Evolutionary conservation across 2,797 vertebrate species (phyloP).

Genomic region (Phalanger gymnotis): DNA sequence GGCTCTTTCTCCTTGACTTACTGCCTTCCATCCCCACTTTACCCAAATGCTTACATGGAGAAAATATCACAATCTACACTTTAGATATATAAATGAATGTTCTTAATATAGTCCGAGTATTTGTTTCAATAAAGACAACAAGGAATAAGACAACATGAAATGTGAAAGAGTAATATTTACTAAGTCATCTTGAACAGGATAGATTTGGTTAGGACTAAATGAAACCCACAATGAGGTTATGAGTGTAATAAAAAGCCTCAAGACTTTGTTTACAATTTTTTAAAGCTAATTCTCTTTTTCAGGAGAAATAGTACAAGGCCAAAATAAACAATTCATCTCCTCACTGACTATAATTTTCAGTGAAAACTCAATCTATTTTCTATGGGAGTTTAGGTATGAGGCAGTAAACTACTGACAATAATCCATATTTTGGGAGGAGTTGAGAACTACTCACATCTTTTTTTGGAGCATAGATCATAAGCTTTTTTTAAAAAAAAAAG

Average conservation of each 20-base stretch:
- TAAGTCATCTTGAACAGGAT: neutral
- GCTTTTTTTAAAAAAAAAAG: neutral
- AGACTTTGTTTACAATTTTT: neutral
- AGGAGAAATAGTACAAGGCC: neutral
- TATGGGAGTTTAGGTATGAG: neutral
- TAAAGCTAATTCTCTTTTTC: neutral
- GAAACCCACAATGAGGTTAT: neutral
- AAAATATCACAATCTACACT: neutral
- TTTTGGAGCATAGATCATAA: neutral
- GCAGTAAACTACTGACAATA: neutral
- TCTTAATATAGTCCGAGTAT: neutral
- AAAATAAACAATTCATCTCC: neutral
- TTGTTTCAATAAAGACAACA: neutral
- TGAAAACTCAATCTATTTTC: neutral
- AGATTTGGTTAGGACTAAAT: neutral
- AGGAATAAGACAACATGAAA: neutral
- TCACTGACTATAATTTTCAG: neutral
- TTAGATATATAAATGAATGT: neutral
- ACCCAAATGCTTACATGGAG: neutral
- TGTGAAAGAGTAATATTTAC: neutral
- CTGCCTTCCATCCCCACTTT: neutral
- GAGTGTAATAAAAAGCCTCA: neutral
- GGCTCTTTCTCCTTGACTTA: neutral
- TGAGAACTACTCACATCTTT: neutral
- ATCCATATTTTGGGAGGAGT: neutral